phyloP scores from a whole-genome alignment of 2,888 invertebrate species.

The Thereva unica region DNA sequence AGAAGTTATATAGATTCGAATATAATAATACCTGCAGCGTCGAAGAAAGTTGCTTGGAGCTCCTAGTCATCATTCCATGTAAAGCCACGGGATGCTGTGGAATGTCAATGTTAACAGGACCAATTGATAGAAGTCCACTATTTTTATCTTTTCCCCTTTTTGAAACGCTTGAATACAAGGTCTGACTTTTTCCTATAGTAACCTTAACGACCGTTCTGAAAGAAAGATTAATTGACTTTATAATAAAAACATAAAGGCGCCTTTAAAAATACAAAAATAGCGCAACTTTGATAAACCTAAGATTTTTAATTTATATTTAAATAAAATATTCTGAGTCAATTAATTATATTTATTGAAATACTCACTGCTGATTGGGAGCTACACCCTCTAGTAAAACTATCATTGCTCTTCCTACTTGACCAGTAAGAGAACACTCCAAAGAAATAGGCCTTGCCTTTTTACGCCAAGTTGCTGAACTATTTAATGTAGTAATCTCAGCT shows the following conservation, averaged over 20 bases:
- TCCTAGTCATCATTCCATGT: constrained; percentile 97
- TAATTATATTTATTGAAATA: constrained; percentile 32
- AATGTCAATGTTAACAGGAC: constrained; percentile 90
- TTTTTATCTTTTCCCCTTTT: constrained; percentile 78
- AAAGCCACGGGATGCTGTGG: constrained; percentile 98
- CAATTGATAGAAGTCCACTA: constrained; percentile 80
- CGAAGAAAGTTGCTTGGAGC: constrained; percentile 88
- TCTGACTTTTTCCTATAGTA: constrained; percentile 89
- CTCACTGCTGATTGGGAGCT: constrained; percentile 86
- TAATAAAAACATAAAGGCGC: constrained; percentile 26
- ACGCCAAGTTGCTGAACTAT: constrained; percentile 89
- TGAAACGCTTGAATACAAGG: constrained; percentile 84
- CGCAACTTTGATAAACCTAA: background rate
- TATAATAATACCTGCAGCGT: constrained; percentile 78
- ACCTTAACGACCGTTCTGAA: constrained; percentile 88
- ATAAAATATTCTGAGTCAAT: background rate
- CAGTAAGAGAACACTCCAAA: constrained; percentile 78
- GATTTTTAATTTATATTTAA: background rate
- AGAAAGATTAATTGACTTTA: constrained; percentile 28
- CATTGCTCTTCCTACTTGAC: constrained; percentile 89
- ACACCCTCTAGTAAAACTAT: constrained; percentile 89
- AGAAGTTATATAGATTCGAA: no score
- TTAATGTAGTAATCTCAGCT: constrained; percentile 89
- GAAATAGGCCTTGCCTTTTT: constrained; percentile 75
- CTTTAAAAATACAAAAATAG: no score